phyloP scores from a whole-genome alignment of 2,888 invertebrate species.

The Congeria kusceri region DNA sequence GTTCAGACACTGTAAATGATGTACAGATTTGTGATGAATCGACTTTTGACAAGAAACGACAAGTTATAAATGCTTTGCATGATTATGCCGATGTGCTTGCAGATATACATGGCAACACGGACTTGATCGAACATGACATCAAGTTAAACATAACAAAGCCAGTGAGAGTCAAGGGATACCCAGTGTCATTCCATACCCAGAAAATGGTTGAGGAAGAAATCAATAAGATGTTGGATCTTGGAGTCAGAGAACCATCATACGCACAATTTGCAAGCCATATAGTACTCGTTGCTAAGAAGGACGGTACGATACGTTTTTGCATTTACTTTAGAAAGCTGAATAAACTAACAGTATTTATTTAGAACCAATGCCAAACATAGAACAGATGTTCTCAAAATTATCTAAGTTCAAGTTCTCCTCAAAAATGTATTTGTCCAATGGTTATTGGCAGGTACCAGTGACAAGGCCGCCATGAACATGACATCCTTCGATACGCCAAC shows the following conservation, averaged over 20 bases:
- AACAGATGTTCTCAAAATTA: conserved; percentile 62
- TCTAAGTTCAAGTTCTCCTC: conserved; percentile 18
- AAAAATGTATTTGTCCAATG: conserved; percentile 60
- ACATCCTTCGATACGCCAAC: conserved; percentile 54
- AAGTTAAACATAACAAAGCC: conserved; percentile 31
- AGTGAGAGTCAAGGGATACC: conserved; percentile 43
- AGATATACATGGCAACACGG: conserved; percentile 9
- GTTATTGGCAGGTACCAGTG: conserved; percentile 63
- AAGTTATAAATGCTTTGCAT: too few species aligned
- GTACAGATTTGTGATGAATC: too few species aligned
- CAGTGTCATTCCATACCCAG: conserved; percentile 39
- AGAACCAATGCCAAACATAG: conserved; percentile 64
- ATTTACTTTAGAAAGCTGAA: conserved; percentile 65
- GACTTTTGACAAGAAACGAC: too few species aligned
- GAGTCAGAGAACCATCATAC: conserved; percentile 56
- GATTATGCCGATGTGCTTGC: too few species aligned
- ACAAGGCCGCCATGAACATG: conserved; percentile 22
- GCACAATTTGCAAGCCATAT: conserved; percentile 60
- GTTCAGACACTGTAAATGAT: too few species aligned
- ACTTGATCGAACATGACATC: conserved; percentile 36
- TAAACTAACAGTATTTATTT: conserved; percentile 57
- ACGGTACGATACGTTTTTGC: conserved; percentile 56
- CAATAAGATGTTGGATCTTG: conserved; percentile 51
- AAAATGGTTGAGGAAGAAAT: conserved; percentile 48
- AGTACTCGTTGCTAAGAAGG: conserved; percentile 58